Base-by-base conservation (phyloP, 2,888 invertebrate species). In the Ennomos quercinarius region DNA sequence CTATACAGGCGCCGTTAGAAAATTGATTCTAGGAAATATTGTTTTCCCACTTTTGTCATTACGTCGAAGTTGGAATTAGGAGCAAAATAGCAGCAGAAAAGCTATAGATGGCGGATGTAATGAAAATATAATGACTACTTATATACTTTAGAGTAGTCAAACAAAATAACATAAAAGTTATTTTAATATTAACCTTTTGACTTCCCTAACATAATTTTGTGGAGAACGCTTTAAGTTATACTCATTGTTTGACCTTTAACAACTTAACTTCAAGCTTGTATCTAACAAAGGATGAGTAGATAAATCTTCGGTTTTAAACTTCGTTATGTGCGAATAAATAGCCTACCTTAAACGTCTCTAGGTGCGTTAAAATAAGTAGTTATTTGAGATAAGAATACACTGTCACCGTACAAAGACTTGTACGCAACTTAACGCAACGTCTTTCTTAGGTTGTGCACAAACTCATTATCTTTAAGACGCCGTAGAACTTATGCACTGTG, bases 381-480 rank as follows among this genome's bases (percentile, higher is more conserved):
- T 61, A 56, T 61, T 70, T 71, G 68, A 78, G 90, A 91, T 91
- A 91, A 84, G 81, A 76, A 78, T 80, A 81, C 83, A 84, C 82
- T 84, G 83, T 85, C 80, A 74, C 80, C 80, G 36, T 79, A 81
- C 80, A 81, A 83, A 83, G 81, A 77, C 75, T 49, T 27, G 40
- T 49, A 53, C 53, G 58, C 57, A 52, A 47, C 38, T 43, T 37
- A 83, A 85, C 80, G 84, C 87, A 86, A 83, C 81, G 72, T 86
- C 86, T 87, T 84, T 83, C 84, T 84, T 84, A 81, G 77, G 78
- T 77, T 72, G 65, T 74, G 87, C 84, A 83, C 87, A 74, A 76
- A 83, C 82, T 87, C 86, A 89, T 89, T 91, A 91, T 90, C 91
- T 90, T 83, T 85, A 86, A 87, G 86, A 83, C 85, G 81, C 81